These are phyloP conservation scores for Rhodeus uyekii DNA, from an alignment of 2,797 vertebrate species.

Conservation along the genomic window DNA sequence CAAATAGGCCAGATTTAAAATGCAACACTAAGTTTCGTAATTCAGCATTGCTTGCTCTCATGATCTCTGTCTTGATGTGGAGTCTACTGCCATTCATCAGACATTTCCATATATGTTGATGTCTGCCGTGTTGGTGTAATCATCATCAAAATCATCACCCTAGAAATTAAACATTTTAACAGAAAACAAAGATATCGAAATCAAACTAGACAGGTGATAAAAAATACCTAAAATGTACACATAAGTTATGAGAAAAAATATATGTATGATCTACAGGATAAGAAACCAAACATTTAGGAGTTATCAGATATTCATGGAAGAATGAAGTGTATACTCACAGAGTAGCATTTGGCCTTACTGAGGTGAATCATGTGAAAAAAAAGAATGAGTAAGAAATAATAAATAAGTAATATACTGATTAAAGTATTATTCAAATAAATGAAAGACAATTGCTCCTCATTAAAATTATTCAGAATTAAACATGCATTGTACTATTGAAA, in stretches of 20 bases:
- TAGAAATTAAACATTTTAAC: background rate
- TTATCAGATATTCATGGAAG: background rate
- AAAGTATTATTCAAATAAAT: background rate
- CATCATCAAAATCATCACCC: background rate
- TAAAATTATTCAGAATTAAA: no score
- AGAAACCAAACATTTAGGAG: background rate
- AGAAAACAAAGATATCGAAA: background rate
- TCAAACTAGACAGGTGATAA: background rate
- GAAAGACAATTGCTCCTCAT: background rate
- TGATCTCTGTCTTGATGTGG: background rate
- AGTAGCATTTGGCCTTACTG: constrained; percentile 8
- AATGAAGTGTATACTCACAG: constrained; percentile 2
- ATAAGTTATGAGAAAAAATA: background rate
- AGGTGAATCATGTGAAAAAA: background rate
- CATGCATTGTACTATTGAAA: background rate
- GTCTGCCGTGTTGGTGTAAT: constrained; percentile 16
- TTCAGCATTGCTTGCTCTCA: background rate
- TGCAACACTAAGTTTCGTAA: background rate
- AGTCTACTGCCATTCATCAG: background rate
- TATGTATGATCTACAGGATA: background rate
- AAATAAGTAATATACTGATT: background rate
- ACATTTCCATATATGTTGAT: constrained; percentile 30
- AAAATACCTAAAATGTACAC: background rate
- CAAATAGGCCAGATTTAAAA: background rate
- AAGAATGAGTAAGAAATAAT: background rate